These are phyloP conservation scores for Ochotona princeps DNA, from an alignment of 2,113 vertebrate genomes.

Conservation along the genomic window DNA sequence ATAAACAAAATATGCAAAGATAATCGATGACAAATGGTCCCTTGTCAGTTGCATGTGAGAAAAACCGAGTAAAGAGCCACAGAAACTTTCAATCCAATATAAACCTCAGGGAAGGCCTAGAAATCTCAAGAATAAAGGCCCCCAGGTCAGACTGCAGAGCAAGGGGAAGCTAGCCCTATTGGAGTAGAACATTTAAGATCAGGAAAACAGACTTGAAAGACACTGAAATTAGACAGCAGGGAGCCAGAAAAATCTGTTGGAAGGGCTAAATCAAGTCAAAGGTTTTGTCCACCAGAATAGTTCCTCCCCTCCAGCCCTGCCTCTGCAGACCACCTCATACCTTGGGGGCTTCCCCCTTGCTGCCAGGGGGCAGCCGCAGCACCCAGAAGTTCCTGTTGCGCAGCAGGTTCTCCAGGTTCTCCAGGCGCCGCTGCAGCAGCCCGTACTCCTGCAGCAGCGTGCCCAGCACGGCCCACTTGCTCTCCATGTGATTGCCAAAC, in stretches of 20 bases:
- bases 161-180: rapidly evolving
- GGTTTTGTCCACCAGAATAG: background rate
- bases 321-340: slow-evolving; percentile 53
- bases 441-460: slow-evolving; percentile 84
- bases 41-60: background rate
- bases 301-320: background rate
- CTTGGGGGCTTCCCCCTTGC: slow-evolving; percentile 79
- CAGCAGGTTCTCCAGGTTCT: slow-evolving; percentile 85
- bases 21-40: background rate
- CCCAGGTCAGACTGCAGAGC: background rate
- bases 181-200: background rate
- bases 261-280: background rate
- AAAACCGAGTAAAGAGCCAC: background rate
- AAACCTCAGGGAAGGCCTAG: background rate
- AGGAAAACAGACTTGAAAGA: background rate
- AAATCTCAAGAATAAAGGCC: background rate
- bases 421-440: slow-evolving; percentile 82
- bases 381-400: slow-evolving; percentile 82
- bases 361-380: slow-evolving; percentile 74
- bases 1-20: background rate
- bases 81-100: background rate
- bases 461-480: slow-evolving; percentile 81
- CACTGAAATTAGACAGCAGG: background rate
- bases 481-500: slow-evolving; percentile 84
- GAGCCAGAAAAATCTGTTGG: background rate